phyloP scores from a whole-genome alignment of 1,140 invertebrate species.

The Papilio aristodemus region DNA sequence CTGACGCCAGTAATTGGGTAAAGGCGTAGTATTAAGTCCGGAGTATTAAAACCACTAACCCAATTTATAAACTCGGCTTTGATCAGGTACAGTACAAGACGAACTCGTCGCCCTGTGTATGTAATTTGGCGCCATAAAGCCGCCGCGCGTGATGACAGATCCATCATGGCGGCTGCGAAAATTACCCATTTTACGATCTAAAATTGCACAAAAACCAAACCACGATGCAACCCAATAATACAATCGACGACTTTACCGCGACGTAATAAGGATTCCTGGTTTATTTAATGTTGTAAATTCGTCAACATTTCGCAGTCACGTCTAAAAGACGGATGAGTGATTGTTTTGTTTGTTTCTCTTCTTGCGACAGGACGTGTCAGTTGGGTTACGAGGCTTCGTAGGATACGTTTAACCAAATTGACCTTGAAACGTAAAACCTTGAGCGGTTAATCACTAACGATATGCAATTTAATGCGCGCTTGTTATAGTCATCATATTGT shows the following conservation, averaged over 20 bases:
- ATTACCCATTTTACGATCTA: constrained; percentile 39
- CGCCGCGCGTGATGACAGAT: constrained; percentile 39
- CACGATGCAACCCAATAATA: not conserved
- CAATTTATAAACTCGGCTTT: constrained; percentile 30
- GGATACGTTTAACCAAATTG: not conserved
- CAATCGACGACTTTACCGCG: constrained; percentile 12
- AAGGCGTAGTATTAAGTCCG: not conserved
- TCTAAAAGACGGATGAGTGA: constrained; percentile 21
- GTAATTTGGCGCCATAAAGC: constrained; percentile 45
- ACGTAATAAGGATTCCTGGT: constrained; percentile 1
- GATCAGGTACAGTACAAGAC: constrained; percentile 21
- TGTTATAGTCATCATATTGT: not conserved
- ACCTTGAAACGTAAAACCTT: constrained; percentile 3
- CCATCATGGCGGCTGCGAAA: constrained; percentile 38
- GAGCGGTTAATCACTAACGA: not conserved
- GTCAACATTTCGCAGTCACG: constrained; percentile 15
- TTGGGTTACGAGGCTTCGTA: not conserved
- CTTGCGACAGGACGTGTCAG: constrained; percentile 16
- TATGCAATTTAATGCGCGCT: not conserved
- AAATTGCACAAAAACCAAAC: constrained; percentile 35
- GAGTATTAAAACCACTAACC: constrained; percentile 26
- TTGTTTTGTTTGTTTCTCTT: constrained; percentile 25
- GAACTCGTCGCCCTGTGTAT: constrained; percentile 38
- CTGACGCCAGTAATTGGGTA: no score
- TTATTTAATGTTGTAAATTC: not conserved